A percentile compares a stretch with the other conserved stretches of the same genome.
Evolutionary conservation across 2,888 invertebrate genomes (phyloP).

Genomic region (Athripsodes cinereus): DNA sequence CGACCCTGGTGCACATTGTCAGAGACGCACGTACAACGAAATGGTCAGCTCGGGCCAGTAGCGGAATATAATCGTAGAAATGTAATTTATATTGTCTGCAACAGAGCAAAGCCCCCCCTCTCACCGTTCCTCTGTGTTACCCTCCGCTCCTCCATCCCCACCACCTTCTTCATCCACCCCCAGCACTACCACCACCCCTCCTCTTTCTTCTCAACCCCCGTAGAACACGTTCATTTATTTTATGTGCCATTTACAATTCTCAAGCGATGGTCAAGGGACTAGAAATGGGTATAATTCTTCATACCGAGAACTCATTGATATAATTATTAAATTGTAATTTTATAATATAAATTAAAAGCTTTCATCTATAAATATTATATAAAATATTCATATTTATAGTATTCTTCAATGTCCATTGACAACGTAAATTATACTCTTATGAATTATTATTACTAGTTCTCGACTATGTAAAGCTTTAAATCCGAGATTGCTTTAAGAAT

Average conservation of each 20-base stretch:
- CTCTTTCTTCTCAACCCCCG: neutral
- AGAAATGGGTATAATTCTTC: constrained; percentile 35
- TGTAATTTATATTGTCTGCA: constrained; percentile 57
- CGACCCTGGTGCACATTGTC: constrained; percentile 17
- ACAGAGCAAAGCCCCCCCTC: constrained; percentile 48
- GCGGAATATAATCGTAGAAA: constrained; percentile 54
- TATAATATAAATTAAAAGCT: too few species aligned
- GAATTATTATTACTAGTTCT: too few species aligned
- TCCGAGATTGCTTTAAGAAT: too few species aligned
- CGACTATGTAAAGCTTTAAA: too few species aligned
- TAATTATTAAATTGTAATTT: too few species aligned
- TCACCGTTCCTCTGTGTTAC: constrained; percentile 3
- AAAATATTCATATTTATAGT: too few species aligned
- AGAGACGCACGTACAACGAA: constrained; percentile 21
- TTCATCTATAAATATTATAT: too few species aligned
- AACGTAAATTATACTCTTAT: too few species aligned
- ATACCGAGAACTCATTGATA: too few species aligned
- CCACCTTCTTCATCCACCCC: constrained; percentile 8
- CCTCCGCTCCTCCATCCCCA: constrained; percentile 6
- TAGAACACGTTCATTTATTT: constrained; percentile 50
- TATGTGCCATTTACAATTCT: constrained; percentile 58
- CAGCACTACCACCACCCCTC: constrained; percentile 10
- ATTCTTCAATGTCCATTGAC: too few species aligned
- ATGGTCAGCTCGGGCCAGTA: constrained; percentile 31
- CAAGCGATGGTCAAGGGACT: constrained; percentile 57